A percentile compares a stretch with the other conserved stretches of the same genome.
Conservation (phyloP, 92 coral and sea anemone genomes). For the Micromussa lordhowensis region DNA sequence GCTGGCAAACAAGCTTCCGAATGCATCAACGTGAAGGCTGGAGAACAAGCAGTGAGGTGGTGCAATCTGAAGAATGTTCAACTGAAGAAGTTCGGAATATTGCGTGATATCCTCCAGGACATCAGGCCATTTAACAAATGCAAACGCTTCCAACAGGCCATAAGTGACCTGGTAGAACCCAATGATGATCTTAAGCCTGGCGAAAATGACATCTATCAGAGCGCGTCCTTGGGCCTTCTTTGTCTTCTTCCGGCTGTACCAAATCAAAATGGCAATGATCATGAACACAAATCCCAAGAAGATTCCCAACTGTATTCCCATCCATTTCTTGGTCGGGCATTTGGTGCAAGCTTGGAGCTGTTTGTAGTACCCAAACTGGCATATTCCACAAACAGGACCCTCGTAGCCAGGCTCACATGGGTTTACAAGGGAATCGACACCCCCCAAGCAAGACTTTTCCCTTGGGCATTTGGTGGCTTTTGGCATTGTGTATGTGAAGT, state of each 20-base stretch:
- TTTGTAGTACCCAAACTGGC: conserved; percentile 22
- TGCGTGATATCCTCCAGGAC: conserved; percentile 44
- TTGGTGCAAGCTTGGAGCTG: conserved; percentile 22
- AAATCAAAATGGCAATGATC: conserved; percentile 2
- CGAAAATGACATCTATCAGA: conserved; percentile 38
- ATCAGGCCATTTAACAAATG: conserved; percentile 50
- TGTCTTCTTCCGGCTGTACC: conserved; percentile 36
- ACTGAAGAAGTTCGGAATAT: conserved; percentile 53
- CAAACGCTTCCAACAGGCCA: conserved; percentile 57
- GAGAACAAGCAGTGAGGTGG: conserved; percentile 43
- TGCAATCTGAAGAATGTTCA: conserved; percentile 52
- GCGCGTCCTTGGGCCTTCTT: conserved; percentile 21
- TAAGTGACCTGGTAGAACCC: conserved; percentile 62
- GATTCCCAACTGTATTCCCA: conserved; percentile 16
- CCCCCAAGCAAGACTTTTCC: conserved; percentile 14
- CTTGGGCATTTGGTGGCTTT: conserved; percentile 29
- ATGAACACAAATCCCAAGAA: conserved; percentile 1
- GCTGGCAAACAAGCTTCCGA: conserved; percentile 35
- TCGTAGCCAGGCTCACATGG: conserved; percentile 26
- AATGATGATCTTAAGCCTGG: conserved; percentile 53
- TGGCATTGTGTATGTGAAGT: conserved; percentile 22
- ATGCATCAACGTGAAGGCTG: conserved; percentile 32
- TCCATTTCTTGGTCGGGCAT: conserved; percentile 24
- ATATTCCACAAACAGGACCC: conserved; percentile 32
- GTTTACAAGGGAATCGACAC: not conserved